Evolutionary conservation across 2,888 invertebrate genomes (phyloP), one percentile per base, ranked within the genome.

Genomic region (Lithophane ornitopus): DNA sequence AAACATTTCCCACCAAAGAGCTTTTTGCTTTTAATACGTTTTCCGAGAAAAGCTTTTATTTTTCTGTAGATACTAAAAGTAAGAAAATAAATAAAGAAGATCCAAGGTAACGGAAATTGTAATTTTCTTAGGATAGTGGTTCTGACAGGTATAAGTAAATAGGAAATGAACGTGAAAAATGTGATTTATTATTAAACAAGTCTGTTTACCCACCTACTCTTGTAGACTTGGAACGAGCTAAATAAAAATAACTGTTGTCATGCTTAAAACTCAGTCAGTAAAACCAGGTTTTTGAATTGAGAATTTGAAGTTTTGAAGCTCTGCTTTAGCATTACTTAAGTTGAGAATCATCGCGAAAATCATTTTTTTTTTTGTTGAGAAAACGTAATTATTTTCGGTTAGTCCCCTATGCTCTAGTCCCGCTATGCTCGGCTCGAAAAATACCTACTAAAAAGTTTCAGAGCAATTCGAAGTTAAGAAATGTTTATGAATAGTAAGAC

Each of bases 21-120:
- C 39, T 72, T 80, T 80, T 62, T 71, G 39, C n/a, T 54, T 46
- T 26, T 56, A 80, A 73, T 73, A 73, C n/a, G 9, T 62, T 62
- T 63, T 52, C 73, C 19, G 12, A 3, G 62, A 46, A 80, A 61
- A 62, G 22, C 19, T 61, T 72, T 46, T 28, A 80, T 56, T 46
- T 78, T 59, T 70, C 14, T 61, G 52, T 44, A n/a, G n/a, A n/a
- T n/a, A 34, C 12, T 9, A 19, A 9, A 19, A 61, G 39, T 54
- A 28, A 61, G 34, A 46, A 76, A 62, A 49, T 49, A 49, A 62
- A 77, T 73, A 80, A 72, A n/a, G 1, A 54, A 62, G n/a, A n/a
- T 39, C 16, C 54, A 49, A 54, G 16, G 22, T n/a, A 62, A 62
- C 34, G 58, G 70, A 78, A 78, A 76, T 26, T 56, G 74, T 41